Percentiles rank a stretch among this genome's conserved stretches.
Conservation (phyloP, 1,140 invertebrate species). For the Tenebrio molitor region DNA sequence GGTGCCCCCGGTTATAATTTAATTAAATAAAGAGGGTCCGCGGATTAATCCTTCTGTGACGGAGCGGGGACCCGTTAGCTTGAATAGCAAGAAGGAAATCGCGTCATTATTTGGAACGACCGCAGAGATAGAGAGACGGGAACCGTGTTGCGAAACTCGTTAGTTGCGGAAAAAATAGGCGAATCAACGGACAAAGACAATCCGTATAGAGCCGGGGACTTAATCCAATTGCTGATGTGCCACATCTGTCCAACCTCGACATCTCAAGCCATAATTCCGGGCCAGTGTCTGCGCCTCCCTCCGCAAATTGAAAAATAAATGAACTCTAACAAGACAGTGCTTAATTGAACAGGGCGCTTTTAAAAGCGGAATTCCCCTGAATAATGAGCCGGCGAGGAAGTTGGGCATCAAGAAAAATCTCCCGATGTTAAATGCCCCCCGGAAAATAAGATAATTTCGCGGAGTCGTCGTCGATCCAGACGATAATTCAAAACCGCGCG, state of each 20-base stretch:
- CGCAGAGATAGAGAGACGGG: slow-evolving; percentile 35
- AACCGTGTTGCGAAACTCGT: slow-evolving; percentile 48
- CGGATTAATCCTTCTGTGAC: slow-evolving; percentile 11
- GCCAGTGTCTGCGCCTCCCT: slow-evolving; percentile 38
- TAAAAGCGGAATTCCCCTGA: slow-evolving; percentile 23
- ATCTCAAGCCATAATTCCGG: slow-evolving; percentile 41
- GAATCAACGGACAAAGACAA: slow-evolving; percentile 50
- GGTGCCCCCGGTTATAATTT: slow-evolving; percentile 41
- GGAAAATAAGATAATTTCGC: slow-evolving; percentile 9
- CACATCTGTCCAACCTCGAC: slow-evolving; percentile 46
- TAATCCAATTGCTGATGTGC: slow-evolving; percentile 51
- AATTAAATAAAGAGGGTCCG: slow-evolving; percentile 15
- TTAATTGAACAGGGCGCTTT: slow-evolving; percentile 45
- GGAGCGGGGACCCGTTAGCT: not conserved
- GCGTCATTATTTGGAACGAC: slow-evolving; percentile 31
- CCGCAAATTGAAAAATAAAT: slow-evolving; percentile 50
- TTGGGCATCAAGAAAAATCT: slow-evolving; percentile 21
- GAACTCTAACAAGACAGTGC: slow-evolving; percentile 46
- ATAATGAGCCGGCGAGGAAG: slow-evolving; percentile 29
- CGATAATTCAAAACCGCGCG: not conserved
- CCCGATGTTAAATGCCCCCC: slow-evolving; percentile 7
- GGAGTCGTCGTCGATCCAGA: not conserved
- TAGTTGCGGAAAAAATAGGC: slow-evolving; percentile 50
- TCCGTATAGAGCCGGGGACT: slow-evolving; percentile 48
- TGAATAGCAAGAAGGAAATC: slow-evolving; percentile 39